phyloP scores from a whole-genome alignment of 2,888 invertebrate species.

The Laspeyria flexula region DNA sequence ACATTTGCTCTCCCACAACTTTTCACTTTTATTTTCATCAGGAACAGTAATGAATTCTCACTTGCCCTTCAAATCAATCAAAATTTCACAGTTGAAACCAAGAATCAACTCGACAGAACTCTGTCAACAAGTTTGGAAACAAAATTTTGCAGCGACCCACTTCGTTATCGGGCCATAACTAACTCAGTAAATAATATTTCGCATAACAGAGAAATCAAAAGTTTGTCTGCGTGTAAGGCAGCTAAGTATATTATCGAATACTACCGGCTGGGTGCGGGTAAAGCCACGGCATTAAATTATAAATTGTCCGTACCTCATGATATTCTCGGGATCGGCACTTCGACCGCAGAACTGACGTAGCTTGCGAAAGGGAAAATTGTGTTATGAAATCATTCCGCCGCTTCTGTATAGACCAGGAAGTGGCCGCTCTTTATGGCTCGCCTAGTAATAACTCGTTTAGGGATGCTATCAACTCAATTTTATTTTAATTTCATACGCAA shows the following conservation, averaged over 20 bases:
- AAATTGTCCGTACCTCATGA: slow-evolving; percentile 51
- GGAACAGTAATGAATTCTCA: slow-evolving; percentile 39
- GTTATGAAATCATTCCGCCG: slow-evolving; percentile 76
- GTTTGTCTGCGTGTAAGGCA: slow-evolving; percentile 23
- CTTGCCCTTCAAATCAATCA: slow-evolving; percentile 22
- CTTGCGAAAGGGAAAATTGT: slow-evolving; percentile 78
- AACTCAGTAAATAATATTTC: slow-evolving; percentile 39
- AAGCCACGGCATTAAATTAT: slow-evolving; percentile 47
- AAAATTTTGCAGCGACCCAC: slow-evolving; percentile 38
- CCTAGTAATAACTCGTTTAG: slow-evolving; percentile 66
- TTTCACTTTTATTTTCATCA: background rate
- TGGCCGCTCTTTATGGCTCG: slow-evolving; percentile 60
- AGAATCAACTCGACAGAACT: slow-evolving; percentile 17
- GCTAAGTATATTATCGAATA: slow-evolving; percentile 1
- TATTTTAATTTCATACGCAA: slow-evolving; percentile 58
- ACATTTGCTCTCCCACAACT: too few relatives aligned
- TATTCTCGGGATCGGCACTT: slow-evolving; percentile 49
- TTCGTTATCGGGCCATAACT: slow-evolving; percentile 37
- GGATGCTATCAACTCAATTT: slow-evolving; percentile 59
- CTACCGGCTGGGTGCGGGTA: slow-evolving; percentile 2
- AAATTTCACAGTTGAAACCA: slow-evolving; percentile 24
- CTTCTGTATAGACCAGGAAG: slow-evolving; percentile 72
- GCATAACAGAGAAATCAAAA: slow-evolving; percentile 46
- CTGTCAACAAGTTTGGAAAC: slow-evolving; percentile 35
- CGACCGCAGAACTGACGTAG: slow-evolving; percentile 47